Conservation (phyloP, 2,797 vertebrate genomes). For the Cyprinodon diabolis region DNA sequence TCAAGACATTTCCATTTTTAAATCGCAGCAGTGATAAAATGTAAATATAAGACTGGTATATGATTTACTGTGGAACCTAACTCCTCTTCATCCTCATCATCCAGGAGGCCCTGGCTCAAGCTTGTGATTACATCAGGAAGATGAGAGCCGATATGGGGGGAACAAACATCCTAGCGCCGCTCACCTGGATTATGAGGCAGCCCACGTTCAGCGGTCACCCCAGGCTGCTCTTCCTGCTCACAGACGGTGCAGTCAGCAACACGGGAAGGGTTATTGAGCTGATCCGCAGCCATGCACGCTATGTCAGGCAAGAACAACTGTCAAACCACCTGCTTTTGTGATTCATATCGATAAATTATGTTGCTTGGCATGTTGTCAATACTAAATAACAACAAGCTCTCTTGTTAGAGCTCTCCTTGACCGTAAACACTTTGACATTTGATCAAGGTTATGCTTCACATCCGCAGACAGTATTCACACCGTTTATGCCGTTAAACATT, state of each 20-base stretch:
- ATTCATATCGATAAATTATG: neutral
- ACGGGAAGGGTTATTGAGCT: constrained; percentile 91
- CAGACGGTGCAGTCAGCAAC: constrained; percentile 82
- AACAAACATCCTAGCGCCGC: constrained; percentile 87
- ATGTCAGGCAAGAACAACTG: constrained; percentile 82
- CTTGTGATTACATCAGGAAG: constrained; percentile 87
- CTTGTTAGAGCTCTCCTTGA: constrained; percentile 5
- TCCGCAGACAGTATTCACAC: neutral
- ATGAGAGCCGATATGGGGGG: constrained; percentile 90
- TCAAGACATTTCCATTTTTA: no score
- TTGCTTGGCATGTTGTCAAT: constrained; percentile 4
- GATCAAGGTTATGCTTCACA: constrained; percentile 13
- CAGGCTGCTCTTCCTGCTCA: constrained; percentile 90
- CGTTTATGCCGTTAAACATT: neutral
- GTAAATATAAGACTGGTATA: no score
- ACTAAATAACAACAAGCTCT: neutral
- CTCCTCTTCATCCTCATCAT: neutral
- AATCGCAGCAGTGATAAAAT: no score
- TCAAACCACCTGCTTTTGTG: neutral
- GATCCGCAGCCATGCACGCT: constrained; percentile 85
- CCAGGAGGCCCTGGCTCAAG: constrained; percentile 86
- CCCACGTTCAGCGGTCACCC: constrained; percentile 88
- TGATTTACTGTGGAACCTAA: neutral
- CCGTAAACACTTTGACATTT: constrained; percentile 12
- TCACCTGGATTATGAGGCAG: constrained; percentile 90